phyloP scores from a whole-genome alignment of 2,797 vertebrate species.

The Arremon aurantiirostris region DNA sequence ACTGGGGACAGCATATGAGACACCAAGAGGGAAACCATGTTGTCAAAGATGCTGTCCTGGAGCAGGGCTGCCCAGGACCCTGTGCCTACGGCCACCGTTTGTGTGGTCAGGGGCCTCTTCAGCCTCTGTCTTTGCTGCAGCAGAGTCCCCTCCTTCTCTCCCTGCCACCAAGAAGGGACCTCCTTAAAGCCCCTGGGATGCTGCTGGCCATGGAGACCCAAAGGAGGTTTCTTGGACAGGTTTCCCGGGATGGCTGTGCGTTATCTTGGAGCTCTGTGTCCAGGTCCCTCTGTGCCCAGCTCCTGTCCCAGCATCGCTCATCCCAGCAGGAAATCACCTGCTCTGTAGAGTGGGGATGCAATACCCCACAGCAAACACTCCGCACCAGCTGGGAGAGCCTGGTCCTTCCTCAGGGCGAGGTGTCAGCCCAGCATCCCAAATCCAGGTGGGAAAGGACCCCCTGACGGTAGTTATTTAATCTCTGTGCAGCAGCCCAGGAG shows the following conservation, averaged over 20 bases:
- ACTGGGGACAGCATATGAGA: background rate
- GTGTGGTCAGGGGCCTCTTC: background rate
- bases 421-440: background rate
- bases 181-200: background rate
- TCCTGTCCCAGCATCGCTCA: rapidly evolving
- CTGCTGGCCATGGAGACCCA: background rate
- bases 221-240: background rate
- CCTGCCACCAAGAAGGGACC: no score
- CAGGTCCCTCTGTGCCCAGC: background rate
- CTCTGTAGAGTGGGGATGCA: background rate
- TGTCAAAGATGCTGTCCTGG: rapidly evolving
- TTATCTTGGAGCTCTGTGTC: background rate
- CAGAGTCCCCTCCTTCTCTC: background rate
- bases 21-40: rapidly evolving
- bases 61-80: background rate
- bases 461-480: background rate
- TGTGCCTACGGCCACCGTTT: background rate
- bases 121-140: background rate
- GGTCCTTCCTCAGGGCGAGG: background rate
- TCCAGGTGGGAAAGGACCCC: background rate
- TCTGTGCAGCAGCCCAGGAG: background rate
- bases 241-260: rapidly evolving
- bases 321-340: background rate
- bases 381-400: background rate
- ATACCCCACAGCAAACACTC: background rate